These are phyloP conservation scores for Imbricaverruca yamaguchii DNA, from an alignment of 2,888 invertebrate species.

Conservation along the genomic window DNA sequence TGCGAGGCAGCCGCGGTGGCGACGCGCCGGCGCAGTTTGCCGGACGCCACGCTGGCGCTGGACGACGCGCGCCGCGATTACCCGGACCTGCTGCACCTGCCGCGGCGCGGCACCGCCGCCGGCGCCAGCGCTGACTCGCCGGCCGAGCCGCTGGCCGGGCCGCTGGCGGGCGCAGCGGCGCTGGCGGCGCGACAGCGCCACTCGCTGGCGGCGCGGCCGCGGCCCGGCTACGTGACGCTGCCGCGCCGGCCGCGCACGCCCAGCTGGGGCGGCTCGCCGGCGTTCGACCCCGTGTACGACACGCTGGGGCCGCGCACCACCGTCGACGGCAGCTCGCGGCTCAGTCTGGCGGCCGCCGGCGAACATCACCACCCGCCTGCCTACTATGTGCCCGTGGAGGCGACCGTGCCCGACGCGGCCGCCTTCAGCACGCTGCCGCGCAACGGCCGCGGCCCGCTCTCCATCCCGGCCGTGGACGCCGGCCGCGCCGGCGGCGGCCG, in stretches of 20 bases:
- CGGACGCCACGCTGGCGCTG: conserved; percentile 31
- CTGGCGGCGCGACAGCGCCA: conserved; percentile 27
- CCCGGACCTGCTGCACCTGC: conserved; percentile 43
- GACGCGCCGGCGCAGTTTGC: conserved; percentile 3
- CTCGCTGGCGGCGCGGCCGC: conserved; percentile 25
- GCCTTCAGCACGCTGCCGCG: conserved; percentile 11
- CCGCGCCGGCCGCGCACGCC: conserved; percentile 35
- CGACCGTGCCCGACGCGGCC: conserved; percentile 22
- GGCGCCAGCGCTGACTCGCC: neutral
- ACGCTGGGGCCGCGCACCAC: conserved; percentile 85
- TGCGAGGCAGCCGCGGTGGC: conserved; percentile 28
- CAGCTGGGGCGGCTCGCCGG: conserved; percentile 38
- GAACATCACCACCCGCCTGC: conserved; percentile 21
- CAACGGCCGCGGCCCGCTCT: neutral
- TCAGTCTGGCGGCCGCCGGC: conserved; percentile 57
- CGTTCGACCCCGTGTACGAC: conserved; percentile 63
- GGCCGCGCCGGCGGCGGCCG: neutral
- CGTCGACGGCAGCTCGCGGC: conserved; percentile 70
- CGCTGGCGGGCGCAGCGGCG: conserved; percentile 28
- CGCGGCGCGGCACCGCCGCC: conserved; percentile 24
- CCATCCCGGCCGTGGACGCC: neutral
- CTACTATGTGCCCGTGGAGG: conserved; percentile 27
- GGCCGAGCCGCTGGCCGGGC: conserved; percentile 22
- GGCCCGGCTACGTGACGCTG: conserved; percentile 35
- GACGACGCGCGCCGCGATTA: conserved; percentile 43